A percentile compares a stretch with the other conserved stretches of the same genome.
These are phyloP conservation scores for Otus sunia DNA, from an alignment of 2,113 vertebrate species.

Conservation along the genomic window DNA sequence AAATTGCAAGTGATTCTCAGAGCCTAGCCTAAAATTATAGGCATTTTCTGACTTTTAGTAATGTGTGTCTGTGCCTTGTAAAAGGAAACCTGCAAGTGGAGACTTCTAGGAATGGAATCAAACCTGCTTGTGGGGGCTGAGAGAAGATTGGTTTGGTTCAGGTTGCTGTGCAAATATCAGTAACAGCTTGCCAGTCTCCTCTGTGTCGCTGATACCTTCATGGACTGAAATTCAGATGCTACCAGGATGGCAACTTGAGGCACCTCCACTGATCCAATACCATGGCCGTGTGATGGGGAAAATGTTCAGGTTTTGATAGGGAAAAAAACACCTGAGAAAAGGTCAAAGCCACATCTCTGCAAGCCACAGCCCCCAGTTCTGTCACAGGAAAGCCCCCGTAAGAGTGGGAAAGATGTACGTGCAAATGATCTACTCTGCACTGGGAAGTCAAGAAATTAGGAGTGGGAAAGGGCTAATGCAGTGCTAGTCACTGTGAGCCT, in stretches of 20 bases:
- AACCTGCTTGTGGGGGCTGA: not conserved
- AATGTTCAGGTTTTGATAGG: not conserved
- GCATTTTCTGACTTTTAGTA: not conserved
- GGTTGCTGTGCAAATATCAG: not conserved
- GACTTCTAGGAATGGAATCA: not conserved
- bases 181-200: not conserved
- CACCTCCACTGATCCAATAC: not conserved
- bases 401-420: not conserved
- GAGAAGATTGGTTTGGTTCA: not conserved
- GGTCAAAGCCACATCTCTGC: not conserved
- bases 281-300: not conserved
- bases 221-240: not conserved
- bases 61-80: not conserved
- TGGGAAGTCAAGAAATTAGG: not conserved
- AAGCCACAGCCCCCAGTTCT: not conserved
- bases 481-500: not conserved
- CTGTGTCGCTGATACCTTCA: too few species aligned
- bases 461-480: not conserved
- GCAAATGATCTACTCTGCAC: not conserved
- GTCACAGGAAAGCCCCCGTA: not conserved
- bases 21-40: not conserved
- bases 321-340: not conserved
- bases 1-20: not conserved
- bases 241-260: rapidly evolving
- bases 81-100: not conserved